A percentile compares a stretch with the other conserved stretches of the same genome.
phyloP scores from a whole-genome alignment of 2,113 vertebrate species.

The Cettia cetti region DNA sequence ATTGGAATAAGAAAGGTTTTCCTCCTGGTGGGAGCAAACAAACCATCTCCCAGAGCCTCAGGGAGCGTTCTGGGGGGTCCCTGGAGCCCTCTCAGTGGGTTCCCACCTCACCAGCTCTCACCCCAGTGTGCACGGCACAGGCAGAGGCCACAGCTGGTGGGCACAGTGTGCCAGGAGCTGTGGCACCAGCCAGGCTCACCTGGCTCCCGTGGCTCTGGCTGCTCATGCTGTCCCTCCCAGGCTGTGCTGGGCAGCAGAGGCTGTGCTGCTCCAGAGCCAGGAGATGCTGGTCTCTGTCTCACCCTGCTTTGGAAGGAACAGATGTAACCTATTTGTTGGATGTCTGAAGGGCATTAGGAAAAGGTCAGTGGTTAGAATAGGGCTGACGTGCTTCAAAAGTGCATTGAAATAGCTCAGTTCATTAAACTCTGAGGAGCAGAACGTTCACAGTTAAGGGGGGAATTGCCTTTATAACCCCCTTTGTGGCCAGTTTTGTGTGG shows the following conservation, averaged over 20 bases:
- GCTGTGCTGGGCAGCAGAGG: accelerated
- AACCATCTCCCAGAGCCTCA: background rate
- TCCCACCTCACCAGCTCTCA: background rate
- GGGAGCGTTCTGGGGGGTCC: background rate
- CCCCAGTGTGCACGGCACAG: background rate
- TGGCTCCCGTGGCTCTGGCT: background rate
- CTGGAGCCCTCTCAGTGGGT: background rate
- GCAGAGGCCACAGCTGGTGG: background rate
- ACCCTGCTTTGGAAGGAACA: background rate
- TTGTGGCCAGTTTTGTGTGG: background rate
- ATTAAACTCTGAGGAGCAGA: background rate
- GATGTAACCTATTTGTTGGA: constrained; percentile 34
- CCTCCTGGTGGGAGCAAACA: background rate
- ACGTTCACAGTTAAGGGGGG: background rate
- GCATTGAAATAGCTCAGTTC: background rate
- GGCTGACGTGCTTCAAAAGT: background rate
- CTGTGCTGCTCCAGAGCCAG: background rate
- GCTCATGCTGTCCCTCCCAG: accelerated
- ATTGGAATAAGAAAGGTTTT: background rate
- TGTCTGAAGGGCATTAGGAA: constrained; percentile 18
- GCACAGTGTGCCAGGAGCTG: accelerated
- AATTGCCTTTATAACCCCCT: background rate
- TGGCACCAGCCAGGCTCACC: background rate
- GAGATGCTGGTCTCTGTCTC: background rate
- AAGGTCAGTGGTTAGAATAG: constrained; percentile 14